Conservation (phyloP, 2,797 vertebrate species). For the Pipistrellus kuhlii region DNA sequence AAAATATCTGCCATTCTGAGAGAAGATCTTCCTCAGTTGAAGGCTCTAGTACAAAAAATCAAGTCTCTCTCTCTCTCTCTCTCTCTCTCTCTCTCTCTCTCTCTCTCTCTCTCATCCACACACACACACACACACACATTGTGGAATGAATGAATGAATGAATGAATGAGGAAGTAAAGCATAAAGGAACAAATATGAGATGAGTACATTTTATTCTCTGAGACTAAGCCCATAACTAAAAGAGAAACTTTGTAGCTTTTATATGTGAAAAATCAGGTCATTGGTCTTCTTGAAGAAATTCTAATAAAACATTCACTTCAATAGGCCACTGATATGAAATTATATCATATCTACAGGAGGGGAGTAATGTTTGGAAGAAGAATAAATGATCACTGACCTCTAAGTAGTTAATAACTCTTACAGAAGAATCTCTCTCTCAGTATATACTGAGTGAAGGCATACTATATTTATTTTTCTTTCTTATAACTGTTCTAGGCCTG, state of each 20-base stretch:
- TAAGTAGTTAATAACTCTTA: not conserved
- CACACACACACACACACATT: too few species aligned
- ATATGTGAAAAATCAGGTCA: constrained; percentile 19
- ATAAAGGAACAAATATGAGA: not conserved
- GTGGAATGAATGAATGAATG: not conserved
- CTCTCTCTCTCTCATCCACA: too few species aligned
- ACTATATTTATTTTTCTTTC: not conserved
- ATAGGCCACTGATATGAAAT: not conserved
- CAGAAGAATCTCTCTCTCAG: not conserved
- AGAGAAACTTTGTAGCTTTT: not conserved
- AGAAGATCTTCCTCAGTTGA: not conserved
- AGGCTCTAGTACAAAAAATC: not conserved
- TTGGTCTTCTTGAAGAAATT: not conserved
- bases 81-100: too few species aligned
- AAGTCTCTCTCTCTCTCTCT: not conserved
- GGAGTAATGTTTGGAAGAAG: not conserved
- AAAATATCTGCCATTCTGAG: not conserved
- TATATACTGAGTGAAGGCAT: too few species aligned
- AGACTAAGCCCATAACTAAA: not conserved
- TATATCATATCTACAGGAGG: constrained; percentile 6
- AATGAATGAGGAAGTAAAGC: not conserved
- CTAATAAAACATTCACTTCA: not conserved
- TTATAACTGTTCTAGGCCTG: not conserved
- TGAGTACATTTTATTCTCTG: not conserved
- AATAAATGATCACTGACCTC: not conserved